These are phyloP conservation scores for Macroglossus sobrinus DNA, from an alignment of 2,113 vertebrate species.

Conservation along the genomic window DNA sequence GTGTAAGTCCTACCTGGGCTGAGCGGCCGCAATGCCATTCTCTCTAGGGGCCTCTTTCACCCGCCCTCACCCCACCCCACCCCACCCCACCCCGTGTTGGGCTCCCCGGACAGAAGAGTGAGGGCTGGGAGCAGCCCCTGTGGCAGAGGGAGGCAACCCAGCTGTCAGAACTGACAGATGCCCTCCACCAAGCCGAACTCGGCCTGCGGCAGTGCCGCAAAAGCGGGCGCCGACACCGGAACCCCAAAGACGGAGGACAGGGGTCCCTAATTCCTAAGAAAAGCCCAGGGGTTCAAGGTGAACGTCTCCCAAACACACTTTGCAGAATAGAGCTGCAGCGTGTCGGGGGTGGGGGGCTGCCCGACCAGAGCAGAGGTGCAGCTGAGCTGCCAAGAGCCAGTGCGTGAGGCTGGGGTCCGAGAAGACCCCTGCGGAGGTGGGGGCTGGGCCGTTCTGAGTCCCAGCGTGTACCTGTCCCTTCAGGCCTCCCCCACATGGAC, in stretches of 20 bases:
- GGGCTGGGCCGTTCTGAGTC: background rate
- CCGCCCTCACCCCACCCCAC: background rate
- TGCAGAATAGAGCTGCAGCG: background rate
- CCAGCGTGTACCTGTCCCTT: background rate
- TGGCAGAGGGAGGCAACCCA: background rate
- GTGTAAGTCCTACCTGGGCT: background rate
- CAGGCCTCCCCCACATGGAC: background rate
- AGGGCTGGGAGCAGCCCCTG: background rate
- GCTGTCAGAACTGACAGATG: conserved; percentile 33
- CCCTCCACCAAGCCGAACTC: background rate
- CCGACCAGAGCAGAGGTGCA: background rate
- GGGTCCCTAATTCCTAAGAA: background rate
- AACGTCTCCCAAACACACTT: background rate
- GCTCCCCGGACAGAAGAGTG: background rate
- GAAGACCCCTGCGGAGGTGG: background rate
- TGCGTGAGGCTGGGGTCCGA: background rate
- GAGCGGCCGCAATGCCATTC: background rate
- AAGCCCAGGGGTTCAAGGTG: background rate
- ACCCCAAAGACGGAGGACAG: background rate
- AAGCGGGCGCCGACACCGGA: background rate
- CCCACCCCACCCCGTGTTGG: background rate
- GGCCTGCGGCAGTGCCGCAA: background rate
- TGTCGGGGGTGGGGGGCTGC: background rate
- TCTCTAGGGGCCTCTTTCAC: background rate
- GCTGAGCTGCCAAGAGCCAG: background rate